A percentile compares a stretch with the other conserved stretches of the same genome.
phyloP scores from a whole-genome alignment of 1,140 invertebrate genomes.

The Reticulitermes speratus region DNA sequence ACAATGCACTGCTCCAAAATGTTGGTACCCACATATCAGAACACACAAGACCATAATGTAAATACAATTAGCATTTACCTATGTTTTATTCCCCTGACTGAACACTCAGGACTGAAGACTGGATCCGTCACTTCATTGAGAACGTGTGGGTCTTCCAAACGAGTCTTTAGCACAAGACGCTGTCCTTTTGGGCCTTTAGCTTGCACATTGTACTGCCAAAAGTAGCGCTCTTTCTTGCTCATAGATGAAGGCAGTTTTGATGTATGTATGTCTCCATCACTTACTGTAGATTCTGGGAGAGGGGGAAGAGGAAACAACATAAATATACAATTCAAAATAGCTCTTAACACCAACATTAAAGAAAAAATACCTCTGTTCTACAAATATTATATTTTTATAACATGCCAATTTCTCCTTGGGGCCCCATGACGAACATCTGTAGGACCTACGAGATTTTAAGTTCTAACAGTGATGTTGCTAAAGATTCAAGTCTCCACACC shows the following conservation, averaged over 20 bases:
- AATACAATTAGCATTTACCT: slow-evolving; percentile 52
- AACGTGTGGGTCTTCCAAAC: slow-evolving; percentile 89
- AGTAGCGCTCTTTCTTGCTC: slow-evolving; percentile 81
- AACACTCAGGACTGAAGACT: slow-evolving; percentile 87
- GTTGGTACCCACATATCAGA: too few relatives aligned
- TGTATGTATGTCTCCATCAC: slow-evolving; percentile 61
- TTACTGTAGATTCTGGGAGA: slow-evolving; percentile 56
- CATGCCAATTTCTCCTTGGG: too few relatives aligned
- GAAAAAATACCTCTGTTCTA: too few relatives aligned
- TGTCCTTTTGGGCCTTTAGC: slow-evolving; percentile 97
- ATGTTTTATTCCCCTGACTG: slow-evolving; percentile 86
- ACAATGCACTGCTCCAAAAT: too few relatives aligned
- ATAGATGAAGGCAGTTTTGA: slow-evolving; percentile 26
- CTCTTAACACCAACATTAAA: background rate
- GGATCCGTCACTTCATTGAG: slow-evolving; percentile 88
- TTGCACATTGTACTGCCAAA: slow-evolving; percentile 99
- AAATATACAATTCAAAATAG: background rate
- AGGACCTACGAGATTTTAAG: too few relatives aligned
- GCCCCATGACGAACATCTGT: too few relatives aligned
- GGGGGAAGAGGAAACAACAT: background rate
- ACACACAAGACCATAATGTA: too few relatives aligned
- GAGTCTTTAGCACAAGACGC: slow-evolving; percentile 74
- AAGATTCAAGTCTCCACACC: too few relatives aligned
- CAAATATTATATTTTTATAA: too few relatives aligned
- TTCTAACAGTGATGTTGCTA: too few relatives aligned